Evolutionary conservation across 1,140 invertebrate species (phyloP), one percentile per base, ranked within the genome.

Genomic region (Drosophila murphyi): DNA sequence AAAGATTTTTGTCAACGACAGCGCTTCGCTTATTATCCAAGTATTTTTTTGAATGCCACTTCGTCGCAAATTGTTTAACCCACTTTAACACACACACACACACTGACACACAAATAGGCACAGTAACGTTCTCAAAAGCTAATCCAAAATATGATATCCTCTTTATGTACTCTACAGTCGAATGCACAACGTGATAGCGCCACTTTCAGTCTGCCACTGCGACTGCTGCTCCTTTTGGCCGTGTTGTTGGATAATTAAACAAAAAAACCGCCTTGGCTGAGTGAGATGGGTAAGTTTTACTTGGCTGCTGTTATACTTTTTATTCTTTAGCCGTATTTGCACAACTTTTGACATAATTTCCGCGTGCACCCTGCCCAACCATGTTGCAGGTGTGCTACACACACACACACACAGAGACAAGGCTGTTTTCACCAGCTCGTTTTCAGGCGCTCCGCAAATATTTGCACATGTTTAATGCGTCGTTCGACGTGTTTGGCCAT

Each of bases 401-500:
- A 59, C 10, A 39, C 10, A 8, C 10, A 3, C 0, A 39, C 37
- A 39, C 12, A 12, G 20, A 20, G 20, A 20, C 20, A 20, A 20
- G 0, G 20, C 20, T 20, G 20, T 20, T 20, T 39, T 39, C 37
- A 39, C 7, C 37, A 8, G 6, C 37, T 57, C 54, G 35, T 41
- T 47, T 69, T 54, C 37, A 20, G 35, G 50, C 28, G 8, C 39
- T 52, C 5, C 43, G 55, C 86, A 89, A 90, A 89, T 89, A 90
- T 89, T 89, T 89, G 72, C 81, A 81, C 78, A 80, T 90, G 85
- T 80, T 89, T 89, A 85, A 89, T 89, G 78, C 86, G 57, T 62
- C 45, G 80, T 89, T 89, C 86, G 85, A 85, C 85, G 81, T 88
- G 85, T 88, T 20, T 83, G 70, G 77, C 71, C 59, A 72, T 76